Evolutionary conservation across 1,140 invertebrate genomes (phyloP), one percentile per base, ranked within the genome.

Genomic region (Ooceraea biroi): DNA sequence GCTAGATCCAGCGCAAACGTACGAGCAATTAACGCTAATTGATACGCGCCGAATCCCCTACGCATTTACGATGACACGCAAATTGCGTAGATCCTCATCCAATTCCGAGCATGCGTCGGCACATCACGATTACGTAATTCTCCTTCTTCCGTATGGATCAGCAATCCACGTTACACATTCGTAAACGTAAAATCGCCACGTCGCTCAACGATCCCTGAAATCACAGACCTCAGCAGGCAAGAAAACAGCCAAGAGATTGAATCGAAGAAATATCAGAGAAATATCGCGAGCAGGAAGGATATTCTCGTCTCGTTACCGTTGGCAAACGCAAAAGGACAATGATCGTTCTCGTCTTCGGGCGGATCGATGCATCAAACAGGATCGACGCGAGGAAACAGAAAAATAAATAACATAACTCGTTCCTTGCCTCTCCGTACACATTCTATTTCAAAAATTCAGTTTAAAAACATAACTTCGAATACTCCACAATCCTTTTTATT

Each of bases 381-480:
- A 65, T 46, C 36, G n/a, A 10, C 14, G 17, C 11, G 10, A 50
- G 76, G 85, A 52, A 87, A 82, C 46, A 87, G 55, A 82, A 85
- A 85, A 84, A 66, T 77, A 88, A 84, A n/a, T n/a, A 86, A 90
- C 90, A 83, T 89, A 91, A 85, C 71, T 80, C 84, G 58, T 77
- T 78, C 83, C 73, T 89, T 93, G 92, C 91, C 93, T 94, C 93
- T 93, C 91, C 92, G 91, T 94, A 93, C 93, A 93, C 92, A 92
- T 92, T 94, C 92, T 94, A 94, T 94, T 94, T 94, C 92, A 92
- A 94, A 94, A 94, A 93, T 94, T 94, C 92, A 93, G 92, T 93
- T 94, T 92, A 93, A 93, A 94, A 94, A 94, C 92, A 94, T 91
- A 94, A 94, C 92, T 94, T 92, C 91, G 89, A 93, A 93, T 92